These are phyloP conservation scores for Callocephalon fimbriatum DNA, from an alignment of 2,113 vertebrate species.

Conservation along the genomic window DNA sequence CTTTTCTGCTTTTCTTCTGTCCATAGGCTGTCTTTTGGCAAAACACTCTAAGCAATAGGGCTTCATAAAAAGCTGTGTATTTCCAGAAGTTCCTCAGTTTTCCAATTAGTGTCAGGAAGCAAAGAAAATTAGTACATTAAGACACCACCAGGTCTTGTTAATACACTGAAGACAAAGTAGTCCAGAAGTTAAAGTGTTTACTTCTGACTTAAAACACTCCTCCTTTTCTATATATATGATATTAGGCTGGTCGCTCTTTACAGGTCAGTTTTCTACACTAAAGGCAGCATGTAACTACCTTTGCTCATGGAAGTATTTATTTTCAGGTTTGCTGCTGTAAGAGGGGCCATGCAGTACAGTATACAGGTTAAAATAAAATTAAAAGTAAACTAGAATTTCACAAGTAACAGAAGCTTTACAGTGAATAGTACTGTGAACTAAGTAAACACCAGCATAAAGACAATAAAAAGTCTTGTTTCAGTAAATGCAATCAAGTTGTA, in stretches of 20 bases:
- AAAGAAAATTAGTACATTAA: background rate
- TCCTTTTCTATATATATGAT: rapidly evolving
- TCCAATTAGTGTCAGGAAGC: background rate
- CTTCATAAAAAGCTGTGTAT: background rate
- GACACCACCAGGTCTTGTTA: background rate
- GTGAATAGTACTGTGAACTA: background rate
- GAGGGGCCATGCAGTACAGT: background rate
- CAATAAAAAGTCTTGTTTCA: background rate
- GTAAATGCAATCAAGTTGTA: background rate
- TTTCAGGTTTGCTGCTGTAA: background rate
- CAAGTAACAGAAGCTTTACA: background rate
- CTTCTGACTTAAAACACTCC: background rate
- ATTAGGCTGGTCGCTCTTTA: background rate
- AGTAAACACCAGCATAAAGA: background rate
- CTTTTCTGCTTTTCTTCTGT: background rate
- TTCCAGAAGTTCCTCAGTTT: background rate
- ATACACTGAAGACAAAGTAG: background rate
- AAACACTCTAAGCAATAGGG: background rate
- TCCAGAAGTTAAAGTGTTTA: background rate
- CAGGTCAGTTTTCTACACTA: background rate
- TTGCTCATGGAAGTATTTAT: background rate
- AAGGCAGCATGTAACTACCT: background rate
- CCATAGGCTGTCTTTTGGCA: background rate
- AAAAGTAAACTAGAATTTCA: background rate
- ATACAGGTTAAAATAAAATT: background rate